Conservation (phyloP, 2,888 invertebrate genomes). For the Tachina lurida region DNA sequence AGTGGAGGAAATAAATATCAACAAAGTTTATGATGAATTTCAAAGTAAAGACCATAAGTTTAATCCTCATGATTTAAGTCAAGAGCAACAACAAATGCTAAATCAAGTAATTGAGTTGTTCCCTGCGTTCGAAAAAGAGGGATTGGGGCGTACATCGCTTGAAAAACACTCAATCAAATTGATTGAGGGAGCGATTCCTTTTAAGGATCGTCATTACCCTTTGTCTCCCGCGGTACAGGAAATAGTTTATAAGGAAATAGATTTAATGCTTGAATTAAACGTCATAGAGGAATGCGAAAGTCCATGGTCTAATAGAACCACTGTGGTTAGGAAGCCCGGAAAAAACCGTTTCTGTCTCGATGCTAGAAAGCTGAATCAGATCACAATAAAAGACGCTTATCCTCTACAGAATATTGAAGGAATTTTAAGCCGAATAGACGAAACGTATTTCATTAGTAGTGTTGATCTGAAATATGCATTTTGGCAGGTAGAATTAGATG, state of each 20-base stretch:
- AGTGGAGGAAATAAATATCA: background rate
- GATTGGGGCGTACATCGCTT: constrained; percentile 50
- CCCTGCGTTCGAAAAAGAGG: constrained; percentile 29
- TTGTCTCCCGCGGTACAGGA: constrained; percentile 67
- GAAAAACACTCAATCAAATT: constrained; percentile 62
- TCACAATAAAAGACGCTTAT: constrained; percentile 56
- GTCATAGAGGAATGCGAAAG: constrained; percentile 76
- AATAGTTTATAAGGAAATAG: constrained; percentile 73
- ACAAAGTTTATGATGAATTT: background rate
- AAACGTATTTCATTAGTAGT: constrained; percentile 34
- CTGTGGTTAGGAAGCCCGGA: constrained; percentile 73
- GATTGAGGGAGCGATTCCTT: constrained; percentile 46
- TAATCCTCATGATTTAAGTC: constrained; percentile 4
- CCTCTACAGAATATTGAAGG: constrained; percentile 9
- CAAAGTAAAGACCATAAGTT: background rate
- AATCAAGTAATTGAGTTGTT: constrained; percentile 10
- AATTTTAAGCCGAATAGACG: no score
- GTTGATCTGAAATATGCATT: constrained; percentile 52
- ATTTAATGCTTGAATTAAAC: constrained; percentile 75
- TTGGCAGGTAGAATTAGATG: constrained; percentile 50
- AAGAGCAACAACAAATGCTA: background rate
- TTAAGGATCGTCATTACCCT: constrained; percentile 69
- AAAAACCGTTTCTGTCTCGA: constrained; percentile 75
- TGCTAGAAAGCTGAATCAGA: constrained; percentile 74
- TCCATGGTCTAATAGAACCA: constrained; percentile 73